Evolutionary conservation across 2,113 vertebrate genomes (phyloP), one percentile per base, ranked within the genome.

Genomic region (Grammomys dolichurus): DNA sequence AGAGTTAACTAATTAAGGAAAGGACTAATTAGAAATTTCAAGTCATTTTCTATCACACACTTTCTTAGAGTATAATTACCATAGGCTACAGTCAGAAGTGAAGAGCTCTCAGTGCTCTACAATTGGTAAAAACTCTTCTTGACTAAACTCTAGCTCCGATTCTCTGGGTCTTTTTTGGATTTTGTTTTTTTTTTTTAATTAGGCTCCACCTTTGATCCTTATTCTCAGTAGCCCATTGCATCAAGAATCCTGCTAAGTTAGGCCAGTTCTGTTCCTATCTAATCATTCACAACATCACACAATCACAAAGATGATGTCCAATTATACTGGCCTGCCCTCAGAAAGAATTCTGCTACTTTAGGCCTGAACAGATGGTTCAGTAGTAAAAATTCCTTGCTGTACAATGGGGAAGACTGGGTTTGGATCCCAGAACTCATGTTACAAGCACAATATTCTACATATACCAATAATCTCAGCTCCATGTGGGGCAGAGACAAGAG

Each of bases 1-100:
- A n/a, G 16, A 33, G 16, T 20, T 80, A 20, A 56, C 78, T 58
- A 54, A n/a, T 12, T 60, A 58, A 12, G 56, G 56, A 60, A 13
- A 58, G 5, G 20, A 82, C n/a, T 60, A 82, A 58, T 43, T 36
- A 48, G 19, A 89, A 88, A 72, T 48, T 75, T 92, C 77, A 91
- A 86, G 69, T 93, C 63, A 82, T 95, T 90, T 87, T 73, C 75
- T 58, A 88, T 28, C 69, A 95, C 11, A 72, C 26, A 78, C 13
- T 90, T 65, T 88, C 48, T 75, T 65, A 90, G 43, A 82, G 40
- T 24, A 69, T 31, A 65, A 63, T 89, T 89, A 91, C 5, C 58
- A 72, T 54, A n/a, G 70, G 33, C 33, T 86, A 93, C 31, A 91
- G 14, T 67, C n/a, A 91, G 40, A 75, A 72, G 22, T 69, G 73